A percentile compares a stretch with the other conserved stretches of the same genome.
Evolutionary conservation across 2,797 vertebrate species (phyloP).

Genomic region (Myripristis jacobus): DNA sequence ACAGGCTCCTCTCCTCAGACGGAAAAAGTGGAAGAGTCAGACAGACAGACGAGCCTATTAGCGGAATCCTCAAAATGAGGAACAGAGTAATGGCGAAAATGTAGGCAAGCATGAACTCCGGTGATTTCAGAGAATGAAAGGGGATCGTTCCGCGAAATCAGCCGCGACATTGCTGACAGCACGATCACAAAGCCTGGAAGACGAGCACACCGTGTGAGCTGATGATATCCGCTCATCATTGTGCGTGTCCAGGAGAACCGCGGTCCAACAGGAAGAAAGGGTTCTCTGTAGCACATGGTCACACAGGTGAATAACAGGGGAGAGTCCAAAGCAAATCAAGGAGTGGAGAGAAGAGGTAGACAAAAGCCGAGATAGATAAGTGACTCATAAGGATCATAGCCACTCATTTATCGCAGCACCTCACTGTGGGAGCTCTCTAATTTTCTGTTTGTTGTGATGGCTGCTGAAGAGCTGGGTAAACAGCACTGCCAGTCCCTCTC

Average conservation of each 20-base stretch:
- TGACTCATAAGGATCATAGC: too few species aligned
- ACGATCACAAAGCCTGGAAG: conserved; percentile 3
- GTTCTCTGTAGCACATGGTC: neutral
- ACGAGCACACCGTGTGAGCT: neutral
- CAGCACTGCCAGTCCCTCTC: neutral
- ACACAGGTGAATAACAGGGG: neutral
- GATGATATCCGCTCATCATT: neutral
- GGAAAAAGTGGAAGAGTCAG: conserved; percentile 20
- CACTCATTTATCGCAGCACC: too few species aligned
- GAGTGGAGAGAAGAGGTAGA: neutral
- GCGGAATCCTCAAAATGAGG: conserved; percentile 29
- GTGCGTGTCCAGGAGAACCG: neutral
- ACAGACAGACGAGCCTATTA: conserved; percentile 30
- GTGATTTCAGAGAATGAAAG: conserved; percentile 7
- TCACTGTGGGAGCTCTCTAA: too few species aligned
- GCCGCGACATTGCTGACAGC: neutral
- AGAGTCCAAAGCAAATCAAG: neutral
- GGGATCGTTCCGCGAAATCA: neutral
- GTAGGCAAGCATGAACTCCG: neutral
- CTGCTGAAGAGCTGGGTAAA: too few species aligned
- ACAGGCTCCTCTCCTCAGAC: conserved; percentile 52
- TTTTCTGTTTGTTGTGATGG: too few species aligned
- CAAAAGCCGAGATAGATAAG: neutral
- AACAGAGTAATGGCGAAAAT: conserved; percentile 5
- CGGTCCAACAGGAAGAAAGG: neutral